These are phyloP conservation scores for Acrossocheilus wenchowensis DNA, from an alignment of 2,797 vertebrate species.

Conservation along the genomic window DNA sequence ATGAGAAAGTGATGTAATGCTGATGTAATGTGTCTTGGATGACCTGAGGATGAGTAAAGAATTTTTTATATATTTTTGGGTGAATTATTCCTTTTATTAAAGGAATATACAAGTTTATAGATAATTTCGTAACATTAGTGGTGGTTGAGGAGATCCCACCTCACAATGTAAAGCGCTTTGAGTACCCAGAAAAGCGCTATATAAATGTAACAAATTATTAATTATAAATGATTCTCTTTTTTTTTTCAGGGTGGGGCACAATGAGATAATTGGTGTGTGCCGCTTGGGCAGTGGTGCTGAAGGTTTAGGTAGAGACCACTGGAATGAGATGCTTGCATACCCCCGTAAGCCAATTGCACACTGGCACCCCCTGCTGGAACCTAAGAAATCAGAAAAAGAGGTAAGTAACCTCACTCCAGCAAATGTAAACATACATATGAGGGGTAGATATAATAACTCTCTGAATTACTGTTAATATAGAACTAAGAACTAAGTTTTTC, in stretches of 20 bases:
- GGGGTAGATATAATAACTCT: neutral
- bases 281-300: conserved; percentile 88
- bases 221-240: neutral
- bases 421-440: neutral
- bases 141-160: too few species aligned
- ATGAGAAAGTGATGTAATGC: neutral
- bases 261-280: conserved; percentile 97
- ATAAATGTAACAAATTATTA: too few species aligned
- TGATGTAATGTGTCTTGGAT: neutral
- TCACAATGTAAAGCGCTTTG: too few species aligned
- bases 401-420: conserved; percentile 68
- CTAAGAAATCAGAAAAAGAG: conserved; percentile 98
- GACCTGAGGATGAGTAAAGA: neutral
- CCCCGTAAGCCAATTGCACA: conserved; percentile 98
- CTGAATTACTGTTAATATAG: neutral
- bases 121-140: neutral
- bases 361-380: conserved; percentile 95
- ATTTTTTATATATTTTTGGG: neutral
- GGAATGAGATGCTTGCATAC: conserved; percentile 98
- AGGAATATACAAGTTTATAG: neutral
- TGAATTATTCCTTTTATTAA: neutral
- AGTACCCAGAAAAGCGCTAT: too few species aligned
- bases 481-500: neutral
- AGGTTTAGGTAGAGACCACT: conserved; percentile 95
- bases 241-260: conserved; percentile 91